These are phyloP conservation scores for Eueremaeus valkanovi DNA, from an alignment of 2,888 invertebrate genomes.

Conservation along the genomic window DNA sequence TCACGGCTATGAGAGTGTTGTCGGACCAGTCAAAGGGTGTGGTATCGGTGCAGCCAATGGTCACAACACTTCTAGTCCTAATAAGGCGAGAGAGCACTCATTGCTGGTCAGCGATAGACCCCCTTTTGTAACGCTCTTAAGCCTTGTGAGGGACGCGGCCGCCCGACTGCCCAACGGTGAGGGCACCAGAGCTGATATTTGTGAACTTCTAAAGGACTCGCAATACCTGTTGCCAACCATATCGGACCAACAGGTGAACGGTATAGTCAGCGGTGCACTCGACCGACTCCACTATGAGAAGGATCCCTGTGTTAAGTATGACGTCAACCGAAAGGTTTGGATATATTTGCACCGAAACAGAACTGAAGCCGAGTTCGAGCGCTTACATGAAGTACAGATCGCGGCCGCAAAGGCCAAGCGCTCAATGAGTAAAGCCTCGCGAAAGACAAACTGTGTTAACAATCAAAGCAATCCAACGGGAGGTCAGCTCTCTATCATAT, in stretches of 20 bases:
- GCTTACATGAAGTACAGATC: constrained; percentile 54
- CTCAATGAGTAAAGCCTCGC: constrained; percentile 20
- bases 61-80: constrained; percentile 49
- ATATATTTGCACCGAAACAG: constrained; percentile 81
- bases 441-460: constrained; percentile 12
- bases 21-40: constrained; percentile 76
- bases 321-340: constrained; percentile 86
- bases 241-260: constrained; percentile 55
- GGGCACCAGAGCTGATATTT: constrained; percentile 84
- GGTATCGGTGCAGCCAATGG: constrained; percentile 48
- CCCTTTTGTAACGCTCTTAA: constrained; percentile 68
- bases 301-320: constrained; percentile 90
- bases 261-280: constrained; percentile 81
- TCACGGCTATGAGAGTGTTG: constrained; percentile 78
- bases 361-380: constrained; percentile 61
- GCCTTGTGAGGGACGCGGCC: constrained; percentile 78
- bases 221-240: constrained; percentile 59
- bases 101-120: constrained; percentile 76
- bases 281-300: constrained; percentile 83
- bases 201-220: constrained; percentile 75
- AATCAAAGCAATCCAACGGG: not conserved
- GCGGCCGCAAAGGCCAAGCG: constrained; percentile 54
- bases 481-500: not conserved
- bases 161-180: constrained; percentile 91
- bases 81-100: constrained; percentile 74